Conservation (phyloP, 2,888 invertebrate species). For the Caenorhabditis drosophilae region DNA sequence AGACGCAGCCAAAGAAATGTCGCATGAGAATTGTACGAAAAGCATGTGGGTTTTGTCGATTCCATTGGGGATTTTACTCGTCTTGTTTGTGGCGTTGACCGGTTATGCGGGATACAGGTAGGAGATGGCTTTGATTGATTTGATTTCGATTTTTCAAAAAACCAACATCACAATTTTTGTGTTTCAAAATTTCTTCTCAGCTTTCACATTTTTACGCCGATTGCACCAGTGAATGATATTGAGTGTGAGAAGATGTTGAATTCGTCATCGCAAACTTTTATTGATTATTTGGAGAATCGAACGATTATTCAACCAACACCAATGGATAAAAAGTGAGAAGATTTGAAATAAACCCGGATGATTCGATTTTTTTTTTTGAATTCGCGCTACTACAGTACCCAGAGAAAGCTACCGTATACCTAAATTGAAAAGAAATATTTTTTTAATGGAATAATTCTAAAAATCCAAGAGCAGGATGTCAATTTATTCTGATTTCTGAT, state of each 20-base stretch:
- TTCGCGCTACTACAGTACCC: too few species aligned
- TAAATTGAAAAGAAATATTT: not conserved
- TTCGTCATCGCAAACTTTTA: conserved; percentile 11
- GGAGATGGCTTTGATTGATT: not conserved
- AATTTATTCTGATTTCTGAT: not conserved
- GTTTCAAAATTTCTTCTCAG: too few species aligned
- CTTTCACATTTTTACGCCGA: conserved; percentile 38
- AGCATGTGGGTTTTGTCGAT: conserved; percentile 25
- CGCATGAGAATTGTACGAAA: conserved; percentile 30
- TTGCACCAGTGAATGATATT: conserved; percentile 23
- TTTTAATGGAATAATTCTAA: not conserved
- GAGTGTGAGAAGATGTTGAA: conserved; percentile 34
- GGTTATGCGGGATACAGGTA: conserved; percentile 33
- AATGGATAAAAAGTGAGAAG: conserved; percentile 20
- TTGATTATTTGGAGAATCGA: conserved; percentile 35
- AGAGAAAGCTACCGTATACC: not conserved
- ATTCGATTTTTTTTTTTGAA: too few species aligned
- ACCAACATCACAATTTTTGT: too few species aligned
- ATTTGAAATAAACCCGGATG: too few species aligned
- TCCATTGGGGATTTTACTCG: conserved; percentile 16
- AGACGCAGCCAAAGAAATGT: too few species aligned
- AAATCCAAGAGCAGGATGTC: not conserved
- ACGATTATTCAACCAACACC: conserved; percentile 22
- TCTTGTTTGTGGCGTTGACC: conserved; percentile 16
- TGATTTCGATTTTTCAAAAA: not conserved